Conservation (phyloP, 2,113 vertebrate genomes). For the Noctilio leporinus region DNA sequence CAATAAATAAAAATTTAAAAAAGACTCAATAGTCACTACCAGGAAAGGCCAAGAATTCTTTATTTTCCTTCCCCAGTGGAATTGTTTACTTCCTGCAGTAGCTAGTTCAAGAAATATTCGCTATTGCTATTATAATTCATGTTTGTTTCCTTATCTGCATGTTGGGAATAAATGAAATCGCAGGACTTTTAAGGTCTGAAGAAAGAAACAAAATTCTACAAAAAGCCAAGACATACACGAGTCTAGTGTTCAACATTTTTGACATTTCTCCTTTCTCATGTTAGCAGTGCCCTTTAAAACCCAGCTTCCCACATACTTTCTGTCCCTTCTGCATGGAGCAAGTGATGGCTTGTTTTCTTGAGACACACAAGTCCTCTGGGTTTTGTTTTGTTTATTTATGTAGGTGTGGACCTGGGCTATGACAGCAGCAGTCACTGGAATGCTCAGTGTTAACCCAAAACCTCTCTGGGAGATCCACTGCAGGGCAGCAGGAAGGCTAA, state of each 20-base stretch:
- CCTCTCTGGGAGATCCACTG: neutral
- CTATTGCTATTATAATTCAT: neutral
- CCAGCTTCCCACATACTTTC: neutral
- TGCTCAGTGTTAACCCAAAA: neutral
- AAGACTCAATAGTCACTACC: neutral
- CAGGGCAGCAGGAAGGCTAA: neutral
- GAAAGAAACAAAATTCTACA: neutral
- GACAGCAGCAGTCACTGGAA: neutral
- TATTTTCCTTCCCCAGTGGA: neutral
- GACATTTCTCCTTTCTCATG: slow-evolving; percentile 14
- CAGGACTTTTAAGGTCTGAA: slow-evolving; percentile 1
- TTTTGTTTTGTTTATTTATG: slow-evolving; percentile 20
- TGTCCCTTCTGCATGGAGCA: neutral
- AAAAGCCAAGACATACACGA: neutral
- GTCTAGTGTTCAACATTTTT: slow-evolving; percentile 1
- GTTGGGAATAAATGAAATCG: neutral
- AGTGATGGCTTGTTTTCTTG: slow-evolving; percentile 6
- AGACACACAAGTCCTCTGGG: neutral
- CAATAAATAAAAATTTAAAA: too few species aligned
- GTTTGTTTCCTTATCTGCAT: neutral
- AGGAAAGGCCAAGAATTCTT: neutral
- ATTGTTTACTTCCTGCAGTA: neutral
- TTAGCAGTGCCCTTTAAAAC: slow-evolving; percentile 24
- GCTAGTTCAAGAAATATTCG: slow-evolving; percentile 8
- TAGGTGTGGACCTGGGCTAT: neutral